Base-by-base conservation (phyloP, 2,797 vertebrate genomes). In the Betta splendens region DNA sequence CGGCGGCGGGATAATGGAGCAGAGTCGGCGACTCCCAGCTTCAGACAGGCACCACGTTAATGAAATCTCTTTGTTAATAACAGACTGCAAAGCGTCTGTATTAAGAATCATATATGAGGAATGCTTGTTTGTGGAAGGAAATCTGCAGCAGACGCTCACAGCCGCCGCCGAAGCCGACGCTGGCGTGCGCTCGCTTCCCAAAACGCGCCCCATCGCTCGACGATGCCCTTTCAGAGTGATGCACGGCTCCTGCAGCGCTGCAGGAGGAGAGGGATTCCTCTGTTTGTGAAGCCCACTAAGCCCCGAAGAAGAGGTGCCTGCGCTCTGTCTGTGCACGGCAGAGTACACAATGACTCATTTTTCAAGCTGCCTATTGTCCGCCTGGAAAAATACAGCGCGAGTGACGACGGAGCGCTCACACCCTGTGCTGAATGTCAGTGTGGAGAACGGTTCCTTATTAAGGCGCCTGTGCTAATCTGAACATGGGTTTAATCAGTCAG, bases 1-100 rank as follows among this genome's bases (percentile, higher is more conserved):
- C n/a, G 64, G 55, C 55, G 21, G 47, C 33, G 72, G 47, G 79
- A 78, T 81, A 85, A 84, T 78, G 73, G 79, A 72, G 75, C 45
- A 35, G 68, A 69, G 64, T 75, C 11, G 36, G 60, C 5, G 61
- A 66, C 49, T 56, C 44, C 54, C 50, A 13, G 63, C 49, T 57
- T 50, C 25, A 39, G 39, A 42, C 49, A 49, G 26, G 7, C 0
- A 35, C 2, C 1, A 50, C 50, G 37, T 61, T 64, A 55, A 73
- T 74, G 60, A 75, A 61, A 56, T 63, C 50, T 49, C 20, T 3
- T 11, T 51, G 22, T 39, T 55, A 7, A 35, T 22, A 45, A 15
- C 22, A 29, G 20, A 61, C 35, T 1, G 45, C n/a, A 9, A 47
- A 15, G 25, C 5, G 12, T 5, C 11, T 10, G 25, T 2, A 42